Percentiles rank a stretch among this genome's conserved stretches.
phyloP scores from a whole-genome alignment of 2,113 vertebrate genomes.

The Sinocyclocheilus anophthalmus region DNA sequence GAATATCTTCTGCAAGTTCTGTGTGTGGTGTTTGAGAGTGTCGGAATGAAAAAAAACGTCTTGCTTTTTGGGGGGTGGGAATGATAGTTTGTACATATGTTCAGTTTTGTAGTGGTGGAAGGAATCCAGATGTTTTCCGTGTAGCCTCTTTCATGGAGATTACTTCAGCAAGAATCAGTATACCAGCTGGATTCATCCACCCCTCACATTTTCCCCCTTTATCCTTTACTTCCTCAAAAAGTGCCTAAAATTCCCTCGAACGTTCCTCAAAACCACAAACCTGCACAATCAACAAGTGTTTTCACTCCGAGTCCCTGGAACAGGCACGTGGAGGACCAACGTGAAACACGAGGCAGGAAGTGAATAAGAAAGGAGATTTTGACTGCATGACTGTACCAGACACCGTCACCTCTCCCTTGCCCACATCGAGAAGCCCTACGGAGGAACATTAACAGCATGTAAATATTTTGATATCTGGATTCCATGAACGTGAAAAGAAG shows the following conservation, averaged over 20 bases:
- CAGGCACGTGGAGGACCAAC: constrained; percentile 47
- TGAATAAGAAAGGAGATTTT: constrained; percentile 35
- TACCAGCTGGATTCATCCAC: not conserved
- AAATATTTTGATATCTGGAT: constrained; percentile 52
- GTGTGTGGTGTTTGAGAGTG: constrained; percentile 28
- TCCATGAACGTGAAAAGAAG: constrained; percentile 14
- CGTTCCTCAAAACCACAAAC: not conserved
- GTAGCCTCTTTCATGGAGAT: not conserved
- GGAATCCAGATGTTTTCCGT: not conserved
- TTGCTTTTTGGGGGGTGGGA: not conserved
- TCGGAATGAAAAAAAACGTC: not conserved
- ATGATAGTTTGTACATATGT: not conserved
- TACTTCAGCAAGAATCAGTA: not conserved
- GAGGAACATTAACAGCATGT: constrained; percentile 44
- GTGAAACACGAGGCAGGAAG: constrained; percentile 44
- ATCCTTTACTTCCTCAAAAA: not conserved
- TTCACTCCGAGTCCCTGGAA: not conserved
- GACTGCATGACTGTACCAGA: not conserved
- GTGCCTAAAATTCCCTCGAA: constrained; percentile 1
- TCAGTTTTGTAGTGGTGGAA: not conserved
- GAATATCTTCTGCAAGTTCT: not conserved
- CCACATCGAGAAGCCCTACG: not conserved
- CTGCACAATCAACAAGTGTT: not conserved
- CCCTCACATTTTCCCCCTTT: not conserved
- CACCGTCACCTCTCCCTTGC: not conserved